A percentile compares a stretch with the other conserved stretches of the same genome.
phyloP scores from a whole-genome alignment of 2,797 vertebrate species.

The Silurus aristotelis region DNA sequence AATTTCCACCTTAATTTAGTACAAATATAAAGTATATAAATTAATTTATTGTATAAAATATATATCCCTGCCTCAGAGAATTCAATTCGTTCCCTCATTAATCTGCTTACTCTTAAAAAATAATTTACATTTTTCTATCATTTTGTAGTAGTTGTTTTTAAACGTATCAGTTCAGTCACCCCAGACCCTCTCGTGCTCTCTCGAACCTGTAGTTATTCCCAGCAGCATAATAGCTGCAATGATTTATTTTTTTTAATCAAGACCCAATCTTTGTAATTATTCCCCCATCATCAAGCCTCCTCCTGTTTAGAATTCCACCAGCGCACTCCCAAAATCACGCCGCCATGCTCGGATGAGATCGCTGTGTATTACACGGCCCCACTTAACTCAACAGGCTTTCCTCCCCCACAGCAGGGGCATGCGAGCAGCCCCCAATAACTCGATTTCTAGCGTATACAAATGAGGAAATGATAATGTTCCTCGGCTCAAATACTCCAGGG shows the following conservation, averaged over 20 bases:
- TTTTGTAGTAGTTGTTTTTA: neutral
- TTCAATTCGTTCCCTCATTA: neutral
- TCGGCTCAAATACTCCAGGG: slow-evolving; percentile 18
- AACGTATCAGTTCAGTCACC: slow-evolving; percentile 40
- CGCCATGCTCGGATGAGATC: slow-evolving; percentile 36
- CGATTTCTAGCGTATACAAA: slow-evolving; percentile 21
- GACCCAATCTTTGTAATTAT: slow-evolving; percentile 46
- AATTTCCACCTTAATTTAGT: fast-evolving
- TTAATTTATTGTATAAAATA: neutral
- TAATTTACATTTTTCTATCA: neutral
- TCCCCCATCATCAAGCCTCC: slow-evolving; percentile 36
- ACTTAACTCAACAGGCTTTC: slow-evolving; percentile 42
- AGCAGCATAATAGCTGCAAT: slow-evolving; percentile 36
- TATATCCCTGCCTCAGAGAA: neutral
- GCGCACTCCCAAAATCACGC: slow-evolving; percentile 20
- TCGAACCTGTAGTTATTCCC: slow-evolving; percentile 46
- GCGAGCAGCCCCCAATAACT: slow-evolving; percentile 15
- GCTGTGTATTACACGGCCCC: slow-evolving; percentile 40
- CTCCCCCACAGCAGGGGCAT: slow-evolving; percentile 31
- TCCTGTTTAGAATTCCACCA: slow-evolving; percentile 47
- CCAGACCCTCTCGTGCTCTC: slow-evolving; percentile 31
- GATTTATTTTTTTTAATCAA: slow-evolving; percentile 45
- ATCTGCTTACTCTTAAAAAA: neutral
- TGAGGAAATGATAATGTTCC: slow-evolving; percentile 16
- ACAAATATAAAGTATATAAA: neutral